Base-by-base conservation (phyloP, 2,888 invertebrate genomes). In the Drosophila kuntzei region DNA sequence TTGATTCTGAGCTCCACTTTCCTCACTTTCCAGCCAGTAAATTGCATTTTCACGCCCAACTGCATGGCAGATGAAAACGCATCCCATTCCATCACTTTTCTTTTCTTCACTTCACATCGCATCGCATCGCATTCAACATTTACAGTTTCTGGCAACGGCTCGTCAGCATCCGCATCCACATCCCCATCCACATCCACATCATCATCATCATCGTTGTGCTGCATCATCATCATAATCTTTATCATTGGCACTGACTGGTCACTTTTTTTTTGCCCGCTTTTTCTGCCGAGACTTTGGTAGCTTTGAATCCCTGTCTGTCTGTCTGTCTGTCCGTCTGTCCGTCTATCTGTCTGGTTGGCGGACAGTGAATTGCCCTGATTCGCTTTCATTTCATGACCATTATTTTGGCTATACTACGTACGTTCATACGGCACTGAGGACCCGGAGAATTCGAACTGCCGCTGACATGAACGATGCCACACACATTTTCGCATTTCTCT, bases 21-120 rank as follows among this genome's bases (percentile, higher is more conserved):
- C 4, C 25, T 5, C 7, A 12, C n/a, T 32, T 8, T 5, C 22
- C 51, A 39, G 44, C 55, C 77, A 79, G 87, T 82, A 87, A 84
- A 85, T 87, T 85, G 82, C 87, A 87, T 85, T 85, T 84, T 79
- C 87, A 82, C 85, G 82, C 79, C 79, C 72, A 74, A 76, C 78
- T 84, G 87, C 66, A 74, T 61, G 77, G 64, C 74, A 77, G 68
- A 76, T 55, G 60, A 53, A 72, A 39, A 59, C 51, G 46, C 51
- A 58, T 25, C 32, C 41, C 27, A 11, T 34, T 22, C 29, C 55
- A 44, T 22, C 20, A 12, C 27, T 16, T 18, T 22, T n/a, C 9
- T 34, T 32, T 36, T 9, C 46, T 32, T 36, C 41, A 43, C 46
- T 32, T 36, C 43, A 37, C 62, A 61, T 50, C 46, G 51, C 73